Evolutionary conservation across 2,113 vertebrate genomes (phyloP).

Genomic region (Aviceda subcristata): DNA sequence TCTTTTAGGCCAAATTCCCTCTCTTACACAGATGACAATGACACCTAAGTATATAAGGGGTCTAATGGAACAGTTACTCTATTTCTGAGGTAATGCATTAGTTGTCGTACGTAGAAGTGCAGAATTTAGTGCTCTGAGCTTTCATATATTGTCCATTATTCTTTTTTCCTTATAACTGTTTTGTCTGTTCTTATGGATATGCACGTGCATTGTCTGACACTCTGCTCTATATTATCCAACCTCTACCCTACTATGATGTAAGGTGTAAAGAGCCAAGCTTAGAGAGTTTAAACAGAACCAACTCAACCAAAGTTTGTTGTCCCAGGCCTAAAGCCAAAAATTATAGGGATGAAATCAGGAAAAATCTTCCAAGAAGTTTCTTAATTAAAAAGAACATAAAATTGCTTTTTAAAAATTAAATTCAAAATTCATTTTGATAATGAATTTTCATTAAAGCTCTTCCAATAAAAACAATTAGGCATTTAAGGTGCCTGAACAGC

Average conservation of each 20-base stretch:
- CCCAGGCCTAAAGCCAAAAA: not conserved
- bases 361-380: not conserved
- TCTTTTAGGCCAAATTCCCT: not conserved
- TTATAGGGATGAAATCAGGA: not conserved
- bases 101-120: not conserved
- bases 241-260: not conserved
- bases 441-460: not conserved
- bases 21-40: not conserved
- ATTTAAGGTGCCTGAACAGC: not conserved
- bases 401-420: not conserved
- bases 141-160: not conserved
- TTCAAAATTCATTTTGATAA: not conserved
- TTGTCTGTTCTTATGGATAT: not conserved
- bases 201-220: not conserved
- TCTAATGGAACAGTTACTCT: not conserved
- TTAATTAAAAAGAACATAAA: not conserved
- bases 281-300: not conserved
- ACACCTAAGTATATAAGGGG: not conserved
- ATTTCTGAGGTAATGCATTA: not conserved
- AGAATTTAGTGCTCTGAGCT: not conserved
- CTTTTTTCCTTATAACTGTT: not conserved
- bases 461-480: not conserved
- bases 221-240: not conserved
- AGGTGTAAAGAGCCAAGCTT: not conserved
- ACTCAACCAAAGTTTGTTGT: not conserved